Evolutionary conservation across 2,888 invertebrate species (phyloP), one percentile per base, ranked within the genome.

Genomic region (Urechis unicinctus): DNA sequence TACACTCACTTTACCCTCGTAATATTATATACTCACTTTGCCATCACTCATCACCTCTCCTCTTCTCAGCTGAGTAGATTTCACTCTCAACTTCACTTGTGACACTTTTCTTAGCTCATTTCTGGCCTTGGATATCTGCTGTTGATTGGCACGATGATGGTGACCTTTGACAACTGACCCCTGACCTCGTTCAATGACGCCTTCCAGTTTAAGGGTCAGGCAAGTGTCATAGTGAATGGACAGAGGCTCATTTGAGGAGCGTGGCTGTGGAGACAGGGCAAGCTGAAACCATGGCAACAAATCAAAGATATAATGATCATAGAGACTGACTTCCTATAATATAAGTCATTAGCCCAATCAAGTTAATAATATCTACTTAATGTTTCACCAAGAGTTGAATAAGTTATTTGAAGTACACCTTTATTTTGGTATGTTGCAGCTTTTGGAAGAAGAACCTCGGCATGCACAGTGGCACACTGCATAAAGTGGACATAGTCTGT

Each of bases 191-290:
- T 88, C 86, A 49, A 94, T 84, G 1, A 96, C 92, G 0, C 95
- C 95, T 79, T 95, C 95, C 1, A 95, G 89, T 81, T 92, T 93
- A 26, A 95, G 84, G 1, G 93, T 91, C 57, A 95, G 82, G 65
- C 91, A 88, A 65, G 91, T 71, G 53, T 89, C 88, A 44, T 86
- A 85, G 58, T 88, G 88, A 41, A 94, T 86, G 60, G 87, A 83
- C 49, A 93, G 88, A 48, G 88, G 88, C 66, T 95, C 94, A 1
- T 88, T 88, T 59, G 86, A 82, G 42, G 85, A 84, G 51, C 87
- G 79, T 0, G 89, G 89, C 71, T 89, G 88, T 0, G 91, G 90
- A 36, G 87, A 87, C 5, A 90, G 85, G 0, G 89, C 88, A 58
- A 91, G 77, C 80, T 82, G 63, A 41, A 72, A 68, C 48, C 50